Evolutionary conservation across 2,797 vertebrate species (phyloP).

Genomic region (Manis pentadactyla): DNA sequence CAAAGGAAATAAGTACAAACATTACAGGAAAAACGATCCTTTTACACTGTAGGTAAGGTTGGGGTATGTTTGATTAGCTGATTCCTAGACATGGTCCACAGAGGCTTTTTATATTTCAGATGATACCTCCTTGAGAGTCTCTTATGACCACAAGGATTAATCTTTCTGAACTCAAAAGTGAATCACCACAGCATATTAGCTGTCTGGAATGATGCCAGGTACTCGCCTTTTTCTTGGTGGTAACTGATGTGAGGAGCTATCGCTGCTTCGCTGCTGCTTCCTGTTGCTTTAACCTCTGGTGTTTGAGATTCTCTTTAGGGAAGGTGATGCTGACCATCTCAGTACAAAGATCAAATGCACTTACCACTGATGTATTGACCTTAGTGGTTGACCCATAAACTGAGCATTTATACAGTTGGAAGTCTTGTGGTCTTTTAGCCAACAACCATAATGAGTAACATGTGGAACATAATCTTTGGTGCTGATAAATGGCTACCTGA

Average conservation of each 20-base stretch:
- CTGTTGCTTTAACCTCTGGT: conserved; percentile 76
- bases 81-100: conserved; percentile 56
- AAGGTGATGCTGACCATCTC: conserved; percentile 45
- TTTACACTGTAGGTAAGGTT: not conserved
- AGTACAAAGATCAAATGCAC: conserved; percentile 64
- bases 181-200: conserved; percentile 52
- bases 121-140: conserved; percentile 51
- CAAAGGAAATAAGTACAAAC: conserved; percentile 75
- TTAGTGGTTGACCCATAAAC: conserved; percentile 66
- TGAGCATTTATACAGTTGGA: conserved; percentile 48
- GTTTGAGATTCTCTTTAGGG: conserved; percentile 69
- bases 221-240: conserved; percentile 38
- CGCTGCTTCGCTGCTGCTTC: conserved; percentile 53
- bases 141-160: conserved; percentile 75
- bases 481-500: conserved; percentile 16
- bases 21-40: conserved; percentile 55
- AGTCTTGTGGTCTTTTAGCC: conserved; percentile 65
- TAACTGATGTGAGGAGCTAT: conserved; percentile 49
- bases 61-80: conserved; percentile 60
- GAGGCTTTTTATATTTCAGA: conserved; percentile 71
- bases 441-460: conserved; percentile 12
- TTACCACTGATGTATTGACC: conserved; percentile 61
- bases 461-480: not conserved
- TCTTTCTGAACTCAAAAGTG: conserved; percentile 73
- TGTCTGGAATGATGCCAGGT: conserved; percentile 54